phyloP scores from a whole-genome alignment of 1,140 invertebrate species.

The Macrotrachela quadricornifera region DNA sequence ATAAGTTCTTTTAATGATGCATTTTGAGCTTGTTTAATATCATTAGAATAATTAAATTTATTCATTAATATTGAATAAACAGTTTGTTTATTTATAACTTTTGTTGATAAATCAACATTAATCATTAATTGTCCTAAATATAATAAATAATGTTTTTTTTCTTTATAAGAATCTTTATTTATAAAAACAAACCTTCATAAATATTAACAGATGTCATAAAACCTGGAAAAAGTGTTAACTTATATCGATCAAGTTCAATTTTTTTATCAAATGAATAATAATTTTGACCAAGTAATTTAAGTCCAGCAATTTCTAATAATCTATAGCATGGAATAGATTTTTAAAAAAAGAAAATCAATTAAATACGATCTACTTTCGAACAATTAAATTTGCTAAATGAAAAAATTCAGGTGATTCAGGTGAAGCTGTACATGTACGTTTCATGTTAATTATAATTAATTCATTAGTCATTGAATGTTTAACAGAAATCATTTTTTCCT shows the following conservation, averaged over 20 bases:
- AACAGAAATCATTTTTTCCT: no score
- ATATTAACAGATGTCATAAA: conserved; percentile 62
- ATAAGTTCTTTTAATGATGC: no score
- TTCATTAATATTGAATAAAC: conserved; percentile 41
- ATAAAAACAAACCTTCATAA: conserved; percentile 59
- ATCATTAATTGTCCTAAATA: conserved; percentile 19
- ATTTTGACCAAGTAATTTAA: conserved; percentile 5
- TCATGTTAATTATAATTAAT: conserved; percentile 6
- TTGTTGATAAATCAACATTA: conserved; percentile 29
- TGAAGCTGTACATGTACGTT: background rate
- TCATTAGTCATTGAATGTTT: background rate
- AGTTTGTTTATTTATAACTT: conserved; percentile 33
- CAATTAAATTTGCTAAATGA: conserved; percentile 3
- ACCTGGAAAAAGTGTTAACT: conserved; percentile 58
- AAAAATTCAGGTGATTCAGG: conserved; percentile 2
- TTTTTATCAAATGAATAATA: no score
- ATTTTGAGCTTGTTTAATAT: no score
- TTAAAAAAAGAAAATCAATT: background rate
- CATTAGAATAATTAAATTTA: conserved; percentile 50
- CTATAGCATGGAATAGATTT: background rate
- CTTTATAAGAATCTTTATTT: conserved; percentile 49
- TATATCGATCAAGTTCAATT: no score
- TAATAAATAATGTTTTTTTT: conserved; percentile 54
- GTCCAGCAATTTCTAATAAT: background rate
- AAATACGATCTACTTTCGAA: background rate